These are phyloP conservation scores for Malurus leucopterus DNA, from an alignment of 2,797 vertebrate species.

Conservation along the genomic window DNA sequence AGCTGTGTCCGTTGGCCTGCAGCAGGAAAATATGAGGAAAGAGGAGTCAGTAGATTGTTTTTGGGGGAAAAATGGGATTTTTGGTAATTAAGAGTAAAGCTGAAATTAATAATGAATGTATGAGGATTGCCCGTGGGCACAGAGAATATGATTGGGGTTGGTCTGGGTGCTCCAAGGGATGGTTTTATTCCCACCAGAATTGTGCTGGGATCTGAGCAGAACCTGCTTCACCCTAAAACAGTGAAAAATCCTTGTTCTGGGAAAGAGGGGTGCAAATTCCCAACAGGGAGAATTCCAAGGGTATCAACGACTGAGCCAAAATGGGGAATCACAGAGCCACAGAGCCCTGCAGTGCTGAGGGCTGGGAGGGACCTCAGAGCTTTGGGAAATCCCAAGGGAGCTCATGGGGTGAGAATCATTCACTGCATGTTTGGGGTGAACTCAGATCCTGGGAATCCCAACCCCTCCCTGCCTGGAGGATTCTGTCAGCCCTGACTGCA, in stretches of 20 bases:
- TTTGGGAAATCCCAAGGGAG: not conserved
- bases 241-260: not conserved
- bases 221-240: fast-evolving
- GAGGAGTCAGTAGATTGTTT: not conserved
- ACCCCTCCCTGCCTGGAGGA: slow-evolving; percentile 86
- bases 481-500: slow-evolving; percentile 79
- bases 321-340: fast-evolving
- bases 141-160: not conserved
- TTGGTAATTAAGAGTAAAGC: not conserved
- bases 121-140: fast-evolving
- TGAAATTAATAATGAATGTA: fast-evolving
- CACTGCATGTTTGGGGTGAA: no score
- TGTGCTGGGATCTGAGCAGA: fast-evolving
- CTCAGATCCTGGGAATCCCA: fast-evolving
- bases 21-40: slow-evolving; percentile 60
- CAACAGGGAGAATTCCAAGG: not conserved
- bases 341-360: fast-evolving
- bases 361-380: not conserved
- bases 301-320: fast-evolving
- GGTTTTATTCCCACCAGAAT: not conserved
- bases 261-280: not conserved
- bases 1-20: slow-evolving; percentile 98
- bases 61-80: fast-evolving
- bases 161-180: not conserved
- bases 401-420: fast-evolving